phyloP scores from a whole-genome alignment of 2,113 vertebrate genomes.

The Micronycteris hirsuta region DNA sequence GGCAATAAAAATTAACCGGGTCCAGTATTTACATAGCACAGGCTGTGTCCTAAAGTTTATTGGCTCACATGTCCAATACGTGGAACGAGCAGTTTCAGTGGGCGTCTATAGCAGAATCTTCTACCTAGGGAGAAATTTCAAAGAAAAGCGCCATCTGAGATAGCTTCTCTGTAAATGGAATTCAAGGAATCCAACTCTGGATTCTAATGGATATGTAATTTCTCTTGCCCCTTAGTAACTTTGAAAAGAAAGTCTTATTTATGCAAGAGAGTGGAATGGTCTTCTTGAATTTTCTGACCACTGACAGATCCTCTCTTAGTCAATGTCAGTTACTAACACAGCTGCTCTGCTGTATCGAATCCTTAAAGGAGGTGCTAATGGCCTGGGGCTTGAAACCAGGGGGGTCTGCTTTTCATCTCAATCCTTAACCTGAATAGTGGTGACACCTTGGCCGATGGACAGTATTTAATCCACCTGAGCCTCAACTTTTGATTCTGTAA shows the following conservation, averaged over 20 bases:
- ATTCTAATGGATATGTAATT: background rate
- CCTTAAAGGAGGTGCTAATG: background rate
- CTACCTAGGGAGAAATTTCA: background rate
- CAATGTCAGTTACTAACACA: background rate
- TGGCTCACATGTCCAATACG: background rate
- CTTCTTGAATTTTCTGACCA: background rate
- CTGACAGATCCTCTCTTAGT: background rate
- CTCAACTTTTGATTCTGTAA: background rate
- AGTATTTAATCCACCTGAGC: background rate
- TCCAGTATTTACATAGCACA: background rate
- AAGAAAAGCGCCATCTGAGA: background rate
- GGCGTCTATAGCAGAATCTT: background rate
- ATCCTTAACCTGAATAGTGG: background rate
- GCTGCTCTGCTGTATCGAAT: background rate
- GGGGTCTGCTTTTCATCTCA: background rate
- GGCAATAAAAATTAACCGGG: background rate
- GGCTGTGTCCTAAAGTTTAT: background rate
- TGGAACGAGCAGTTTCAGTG: background rate
- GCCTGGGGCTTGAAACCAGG: background rate
- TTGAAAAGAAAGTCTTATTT: background rate
- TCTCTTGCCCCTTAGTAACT: background rate
- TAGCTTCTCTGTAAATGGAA: background rate
- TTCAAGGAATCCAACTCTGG: background rate
- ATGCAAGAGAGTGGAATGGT: background rate
- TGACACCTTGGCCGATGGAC: background rate